Percentiles rank a stretch among this genome's conserved stretches.
These are phyloP conservation scores for Isotomurus palustris DNA, from an alignment of 2,888 invertebrate species.

Conservation along the genomic window DNA sequence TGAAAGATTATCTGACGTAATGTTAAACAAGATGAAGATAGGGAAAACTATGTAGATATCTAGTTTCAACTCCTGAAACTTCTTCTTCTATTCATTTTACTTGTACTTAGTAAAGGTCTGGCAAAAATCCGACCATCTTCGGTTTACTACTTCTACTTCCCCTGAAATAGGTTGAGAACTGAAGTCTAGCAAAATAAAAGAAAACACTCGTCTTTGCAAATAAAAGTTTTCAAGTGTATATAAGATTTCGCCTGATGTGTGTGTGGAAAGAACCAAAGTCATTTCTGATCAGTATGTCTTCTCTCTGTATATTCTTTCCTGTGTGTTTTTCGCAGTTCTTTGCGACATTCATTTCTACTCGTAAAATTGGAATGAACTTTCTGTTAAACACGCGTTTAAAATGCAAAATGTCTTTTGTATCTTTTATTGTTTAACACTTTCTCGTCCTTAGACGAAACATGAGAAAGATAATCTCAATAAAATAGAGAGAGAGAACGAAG, in stretches of 20 bases:
- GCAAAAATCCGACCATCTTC: neutral
- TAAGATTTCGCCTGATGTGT: neutral
- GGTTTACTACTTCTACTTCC: neutral
- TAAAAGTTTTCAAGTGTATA: neutral
- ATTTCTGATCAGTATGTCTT: neutral
- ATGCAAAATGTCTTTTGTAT: conserved; percentile 3
- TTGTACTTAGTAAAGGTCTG: neutral
- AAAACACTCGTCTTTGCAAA: no score
- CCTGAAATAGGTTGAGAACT: no score
- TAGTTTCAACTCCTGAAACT: no score
- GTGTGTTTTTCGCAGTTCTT: no score
- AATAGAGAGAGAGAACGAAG: neutral
- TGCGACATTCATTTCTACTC: conserved; percentile 3
- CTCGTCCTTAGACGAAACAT: neutral
- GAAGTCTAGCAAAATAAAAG: no score
- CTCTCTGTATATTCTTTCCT: conserved; percentile 1
- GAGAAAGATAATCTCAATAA: neutral
- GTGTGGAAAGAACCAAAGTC: neutral
- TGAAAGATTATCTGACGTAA: no score
- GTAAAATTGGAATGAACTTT: conserved; percentile 8
- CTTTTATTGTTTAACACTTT: no score
- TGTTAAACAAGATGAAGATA: no score
- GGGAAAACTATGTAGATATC: no score
- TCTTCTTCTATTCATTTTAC: no score
- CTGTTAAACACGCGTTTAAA: no score